phyloP scores from a whole-genome alignment of 2,113 vertebrate genomes.

The Acanthochromis polyacanthus region DNA sequence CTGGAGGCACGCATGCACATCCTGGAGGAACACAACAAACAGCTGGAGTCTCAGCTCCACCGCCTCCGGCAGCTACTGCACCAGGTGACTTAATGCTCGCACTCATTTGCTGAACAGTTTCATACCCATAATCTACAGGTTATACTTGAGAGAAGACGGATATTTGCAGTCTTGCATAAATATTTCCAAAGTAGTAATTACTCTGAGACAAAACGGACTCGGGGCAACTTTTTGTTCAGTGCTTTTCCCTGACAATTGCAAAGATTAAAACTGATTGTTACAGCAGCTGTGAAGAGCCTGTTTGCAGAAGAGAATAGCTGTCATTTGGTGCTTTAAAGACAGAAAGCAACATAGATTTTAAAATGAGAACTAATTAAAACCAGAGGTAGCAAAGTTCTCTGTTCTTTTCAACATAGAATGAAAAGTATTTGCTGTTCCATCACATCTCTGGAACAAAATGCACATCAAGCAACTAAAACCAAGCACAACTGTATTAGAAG shows the following conservation, averaged over 20 bases:
- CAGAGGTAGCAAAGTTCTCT: too few relatives aligned
- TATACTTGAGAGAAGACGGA: not conserved
- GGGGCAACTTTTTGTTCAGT: not conserved
- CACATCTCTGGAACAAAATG: too few relatives aligned
- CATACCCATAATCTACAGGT: not conserved
- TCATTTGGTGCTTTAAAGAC: not conserved
- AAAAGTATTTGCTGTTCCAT: too few relatives aligned
- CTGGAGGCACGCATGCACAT: slow-evolving; percentile 98
- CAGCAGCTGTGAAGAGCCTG: slow-evolving; percentile 15
- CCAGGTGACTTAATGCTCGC: slow-evolving; percentile 85
- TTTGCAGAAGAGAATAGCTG: slow-evolving; percentile 16
- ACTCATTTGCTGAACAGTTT: not conserved
- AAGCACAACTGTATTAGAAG: too few relatives aligned
- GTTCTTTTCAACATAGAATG: too few relatives aligned
- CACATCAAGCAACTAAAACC: too few relatives aligned
- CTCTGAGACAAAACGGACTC: not conserved
- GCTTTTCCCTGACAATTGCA: slow-evolving; percentile 1
- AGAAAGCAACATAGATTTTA: slow-evolving; percentile 13
- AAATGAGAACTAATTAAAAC: not conserved
- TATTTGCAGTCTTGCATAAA: not conserved
- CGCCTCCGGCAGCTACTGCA: slow-evolving; percentile 94
- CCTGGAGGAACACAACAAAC: slow-evolving; percentile 97
- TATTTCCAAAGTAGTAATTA: not conserved
- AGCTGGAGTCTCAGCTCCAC: slow-evolving; percentile 96
- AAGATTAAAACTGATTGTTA: slow-evolving; percentile 19